Evolutionary conservation across 1,140 invertebrate genomes (phyloP).

Genomic region (Neodiprion lecontei): DNA sequence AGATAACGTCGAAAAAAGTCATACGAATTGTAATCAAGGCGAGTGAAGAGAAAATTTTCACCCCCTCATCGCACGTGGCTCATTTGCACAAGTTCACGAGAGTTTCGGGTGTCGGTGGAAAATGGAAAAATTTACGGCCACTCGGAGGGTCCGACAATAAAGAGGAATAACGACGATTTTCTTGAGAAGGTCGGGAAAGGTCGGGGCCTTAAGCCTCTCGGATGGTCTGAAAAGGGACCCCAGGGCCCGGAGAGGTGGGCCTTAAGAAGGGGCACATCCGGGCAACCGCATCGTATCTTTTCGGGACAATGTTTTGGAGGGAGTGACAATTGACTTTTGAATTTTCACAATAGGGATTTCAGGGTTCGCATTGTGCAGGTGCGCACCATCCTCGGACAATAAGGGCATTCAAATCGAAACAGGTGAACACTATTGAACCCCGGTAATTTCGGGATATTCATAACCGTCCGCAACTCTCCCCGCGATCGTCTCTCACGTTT

Average conservation of each 20-base stretch:
- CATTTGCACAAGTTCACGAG: background rate
- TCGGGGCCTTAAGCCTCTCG: background rate
- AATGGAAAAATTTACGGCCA: background rate
- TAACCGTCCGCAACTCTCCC: background rate
- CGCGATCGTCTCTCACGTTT: background rate
- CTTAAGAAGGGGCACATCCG: background rate
- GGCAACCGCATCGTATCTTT: slow-evolving; percentile 8
- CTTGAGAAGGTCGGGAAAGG: background rate
- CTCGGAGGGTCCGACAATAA: background rate
- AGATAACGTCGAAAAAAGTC: too few relatives aligned
- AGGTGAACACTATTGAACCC: background rate
- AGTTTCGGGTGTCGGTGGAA: background rate
- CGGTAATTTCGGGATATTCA: background rate
- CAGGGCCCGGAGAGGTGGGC: background rate
- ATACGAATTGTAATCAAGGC: too few relatives aligned
- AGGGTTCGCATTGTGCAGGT: background rate
- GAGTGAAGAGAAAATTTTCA: too few relatives aligned
- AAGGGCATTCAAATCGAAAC: slow-evolving; percentile 3
- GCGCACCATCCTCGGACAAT: background rate
- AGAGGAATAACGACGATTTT: background rate
- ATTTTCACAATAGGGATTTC: background rate
- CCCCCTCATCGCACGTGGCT: background rate
- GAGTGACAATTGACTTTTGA: slow-evolving; percentile 15
- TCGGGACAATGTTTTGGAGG: background rate
- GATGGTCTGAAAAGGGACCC: background rate